Evolutionary conservation across 2,113 vertebrate species (phyloP), one percentile per base, ranked within the genome.

Genomic region (Sminthopsis crassicaudata): DNA sequence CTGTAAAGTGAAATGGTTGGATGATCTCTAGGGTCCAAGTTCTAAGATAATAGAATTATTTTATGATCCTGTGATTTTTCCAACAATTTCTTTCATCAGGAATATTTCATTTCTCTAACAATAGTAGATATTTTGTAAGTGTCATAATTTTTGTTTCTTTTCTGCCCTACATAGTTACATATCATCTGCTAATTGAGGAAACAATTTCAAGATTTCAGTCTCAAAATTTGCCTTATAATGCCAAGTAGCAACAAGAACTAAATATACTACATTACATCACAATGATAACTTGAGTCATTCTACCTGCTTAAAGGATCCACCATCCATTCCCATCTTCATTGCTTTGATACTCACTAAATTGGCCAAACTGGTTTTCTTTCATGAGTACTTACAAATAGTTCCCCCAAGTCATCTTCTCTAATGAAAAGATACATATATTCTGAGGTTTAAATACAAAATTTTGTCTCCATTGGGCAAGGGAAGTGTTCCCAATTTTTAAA

Each of bases 261-360:
- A 91, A 6, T 8, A 50, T 19, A n/a, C 25, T 24, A 0, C 0
- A 0, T 46, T 46, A 67, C 0, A 6, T 36, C 48, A 67, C 5
- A 91, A 48, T 12, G 10, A 24, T 27, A 24, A 26, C 50, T 23
- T 42, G 25, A 76, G 16, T 90, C 50, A 12, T 6, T 42, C 8
- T 60, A 1, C 53, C 53, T 26, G 52, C 53, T 3, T 26, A 42
- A 50, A 42, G 1, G 22, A 46, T 36, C 46, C 46, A 30, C 0
- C 19, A 84, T 42, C 0, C 42, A 6, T 24, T 24, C 23, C 12
- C 30, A 24, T 54, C 25, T 25, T 14, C 2, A n/a, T 6, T 19
- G 2, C 12, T 12, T n/a, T 16, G 46, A 84, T 0, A 19, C 30
- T 25, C 46, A 10, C 27, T 2, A 19, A 11, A 26, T 12, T 30